These are phyloP conservation scores for Paralvinella palmiformis DNA, from an alignment of 1,140 invertebrate genomes.

Conservation along the genomic window DNA sequence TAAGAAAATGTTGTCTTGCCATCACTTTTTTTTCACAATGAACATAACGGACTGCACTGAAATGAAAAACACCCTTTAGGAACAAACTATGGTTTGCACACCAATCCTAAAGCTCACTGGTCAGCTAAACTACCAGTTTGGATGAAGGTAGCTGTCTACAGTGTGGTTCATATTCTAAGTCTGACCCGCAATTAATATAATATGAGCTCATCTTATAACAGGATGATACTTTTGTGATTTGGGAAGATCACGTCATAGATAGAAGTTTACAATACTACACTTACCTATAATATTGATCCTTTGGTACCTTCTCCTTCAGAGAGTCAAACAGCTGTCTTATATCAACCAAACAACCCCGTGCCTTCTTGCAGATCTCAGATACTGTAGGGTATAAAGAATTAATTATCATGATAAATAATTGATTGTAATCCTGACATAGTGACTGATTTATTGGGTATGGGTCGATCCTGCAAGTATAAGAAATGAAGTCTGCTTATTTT, in stretches of 20 bases:
- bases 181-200: neutral
- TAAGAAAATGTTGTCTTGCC: too few relatives aligned
- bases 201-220: neutral
- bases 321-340: slow-evolving; percentile 57
- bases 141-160: neutral
- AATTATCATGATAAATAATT: neutral
- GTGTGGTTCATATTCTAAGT: neutral
- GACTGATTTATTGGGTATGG: neutral
- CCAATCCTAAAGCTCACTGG: neutral
- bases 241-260: neutral
- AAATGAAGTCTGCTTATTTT: neutral
- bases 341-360: slow-evolving; percentile 56
- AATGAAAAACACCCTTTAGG: too few relatives aligned
- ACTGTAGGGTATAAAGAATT: slow-evolving; percentile 50
- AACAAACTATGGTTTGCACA: too few relatives aligned
- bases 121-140: neutral
- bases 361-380: slow-evolving; percentile 54
- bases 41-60: too few relatives aligned
- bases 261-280: too few relatives aligned
- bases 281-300: slow-evolving; percentile 64
- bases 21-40: too few relatives aligned
- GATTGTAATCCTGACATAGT: neutral
- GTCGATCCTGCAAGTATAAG: neutral
- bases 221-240: neutral
- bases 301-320: slow-evolving; percentile 58